phyloP scores from a whole-genome alignment of 2,113 vertebrate species.

The Burhinus oedicnemus region DNA sequence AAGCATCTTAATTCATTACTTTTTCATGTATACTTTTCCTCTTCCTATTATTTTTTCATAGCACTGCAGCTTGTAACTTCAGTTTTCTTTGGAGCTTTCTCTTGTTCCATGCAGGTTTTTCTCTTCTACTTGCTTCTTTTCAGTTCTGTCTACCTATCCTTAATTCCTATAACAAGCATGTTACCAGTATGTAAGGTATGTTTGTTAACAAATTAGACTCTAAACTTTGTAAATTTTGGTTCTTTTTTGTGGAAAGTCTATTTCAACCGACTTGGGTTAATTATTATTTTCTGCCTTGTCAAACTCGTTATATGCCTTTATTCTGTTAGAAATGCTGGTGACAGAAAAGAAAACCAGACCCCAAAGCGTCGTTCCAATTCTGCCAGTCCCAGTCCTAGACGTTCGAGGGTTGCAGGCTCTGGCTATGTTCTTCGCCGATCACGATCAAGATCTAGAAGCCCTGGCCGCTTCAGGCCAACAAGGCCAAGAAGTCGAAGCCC shows the following conservation, averaged over 20 bases:
- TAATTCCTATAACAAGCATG: neutral
- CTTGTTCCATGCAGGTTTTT: neutral
- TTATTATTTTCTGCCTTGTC: neutral
- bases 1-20: neutral
- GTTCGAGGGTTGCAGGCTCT: constrained; percentile 66
- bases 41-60: neutral
- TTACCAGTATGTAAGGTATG: neutral
- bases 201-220: neutral
- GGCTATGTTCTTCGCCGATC: constrained; percentile 61
- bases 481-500: constrained; percentile 75
- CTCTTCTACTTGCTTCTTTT: neutral
- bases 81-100: neutral
- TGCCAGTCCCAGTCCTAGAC: constrained; percentile 69
- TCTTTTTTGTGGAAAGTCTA: neutral
- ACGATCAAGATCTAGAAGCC: constrained; percentile 68
- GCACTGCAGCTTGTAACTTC: neutral
- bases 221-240: neutral
- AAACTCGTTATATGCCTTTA: neutral
- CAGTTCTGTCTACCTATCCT: neutral
- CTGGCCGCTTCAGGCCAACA: constrained; percentile 37
- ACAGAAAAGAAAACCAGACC: constrained; percentile 71
- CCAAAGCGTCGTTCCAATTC: constrained; percentile 69
- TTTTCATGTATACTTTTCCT: neutral
- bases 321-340: constrained; percentile 58
- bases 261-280: neutral